Evolutionary conservation across 2,797 vertebrate species (phyloP), one percentile per base, ranked within the genome.

Genomic region (Enteromius afrohamiltoni): DNA sequence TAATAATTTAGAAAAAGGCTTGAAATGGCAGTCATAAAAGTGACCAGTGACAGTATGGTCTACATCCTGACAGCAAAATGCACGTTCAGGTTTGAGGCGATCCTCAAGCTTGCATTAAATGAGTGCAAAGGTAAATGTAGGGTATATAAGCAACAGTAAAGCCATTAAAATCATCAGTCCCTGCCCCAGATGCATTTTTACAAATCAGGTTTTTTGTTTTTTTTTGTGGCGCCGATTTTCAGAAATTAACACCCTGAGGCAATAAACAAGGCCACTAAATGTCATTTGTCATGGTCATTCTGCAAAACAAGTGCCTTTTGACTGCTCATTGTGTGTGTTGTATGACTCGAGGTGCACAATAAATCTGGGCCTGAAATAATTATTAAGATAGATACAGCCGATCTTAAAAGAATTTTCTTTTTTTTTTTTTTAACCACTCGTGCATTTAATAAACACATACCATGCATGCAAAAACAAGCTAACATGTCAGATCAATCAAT

Each of bases 41-140:
- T 94, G 93, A 94, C 94, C 94, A 95, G 94, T 94, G 78, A 95
- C 95, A 95, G 94, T 95, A 95, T 95, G 94, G 95, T 90, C 92
- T 89, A 85, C 90, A 87, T 87, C 65, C 34, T 80, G 76, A 83
- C 83, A 79, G 45, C 68, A 85, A 80, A 60, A 84, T 75, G 84
- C 78, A 76, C 1, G 71, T 82, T 64, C 67, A 60, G 58, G 55
- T 75, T 86, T 75, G 55, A 86, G 26, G 69, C 14, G 55, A 49
- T 45, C 40, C 19, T 77, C 47, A 67, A 60, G 65, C 17, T 1
- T 60, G 58, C 40, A 60, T 73, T 31, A 19, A 65, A 74, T 74
- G 45, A 16, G 53, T 11, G 73, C 14, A 60, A 60, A 67, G 34
- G 64, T 42, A 64, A 58, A 14, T 76, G 37, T 53, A 67, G 49